Base-by-base conservation (phyloP, 2,888 invertebrate species). In the Agrilus cyanescens region DNA sequence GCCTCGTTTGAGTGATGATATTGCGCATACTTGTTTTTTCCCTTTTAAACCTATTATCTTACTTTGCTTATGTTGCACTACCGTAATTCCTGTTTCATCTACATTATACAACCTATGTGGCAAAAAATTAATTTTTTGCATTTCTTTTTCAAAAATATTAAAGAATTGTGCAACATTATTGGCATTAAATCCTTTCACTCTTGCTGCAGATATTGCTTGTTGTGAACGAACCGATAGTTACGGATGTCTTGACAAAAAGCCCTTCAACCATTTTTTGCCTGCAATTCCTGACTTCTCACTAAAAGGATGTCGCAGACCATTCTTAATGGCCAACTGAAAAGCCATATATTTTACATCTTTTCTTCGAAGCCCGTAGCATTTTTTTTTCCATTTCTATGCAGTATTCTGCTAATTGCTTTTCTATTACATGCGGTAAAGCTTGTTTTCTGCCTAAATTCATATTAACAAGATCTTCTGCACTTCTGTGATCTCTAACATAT, bases 181-280 rank as follows among this genome's bases (percentile, higher is more conserved):
- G 52, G 51, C 49, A 48, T 57, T 60, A 43, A 59, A 59, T 6
- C 53, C 56, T 42, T 48, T 50, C n/a, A 54, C 54, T 41, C 55
- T 38, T 46, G 51, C 55, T 14, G 50, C 35, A 32, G 53, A 55
- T 38, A 56, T 55, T n/a, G 49, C 50, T 38, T 57, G 53, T 43
- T 55, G 57, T 48, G 33, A 53, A 29, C 57, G 47, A 30, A 57
- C 36, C 35, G 53, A 53, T 38, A 57, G 48, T 38, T 43, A 46
- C 38, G 53, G 51, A 52, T 59, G 50, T 38, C 55, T 51, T 35
- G 48, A 48, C 37, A 54, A 47, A 44, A 59, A 59, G 29, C 40
- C 44, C 37, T 51, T 51, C 25, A 56, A 48, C 52, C 56, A 58
- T 44, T 57, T 53, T 45, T 53, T 51, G 33, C 55, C 56, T 32